phyloP scores from a whole-genome alignment of 2,113 vertebrate species.

The Upupa epops region DNA sequence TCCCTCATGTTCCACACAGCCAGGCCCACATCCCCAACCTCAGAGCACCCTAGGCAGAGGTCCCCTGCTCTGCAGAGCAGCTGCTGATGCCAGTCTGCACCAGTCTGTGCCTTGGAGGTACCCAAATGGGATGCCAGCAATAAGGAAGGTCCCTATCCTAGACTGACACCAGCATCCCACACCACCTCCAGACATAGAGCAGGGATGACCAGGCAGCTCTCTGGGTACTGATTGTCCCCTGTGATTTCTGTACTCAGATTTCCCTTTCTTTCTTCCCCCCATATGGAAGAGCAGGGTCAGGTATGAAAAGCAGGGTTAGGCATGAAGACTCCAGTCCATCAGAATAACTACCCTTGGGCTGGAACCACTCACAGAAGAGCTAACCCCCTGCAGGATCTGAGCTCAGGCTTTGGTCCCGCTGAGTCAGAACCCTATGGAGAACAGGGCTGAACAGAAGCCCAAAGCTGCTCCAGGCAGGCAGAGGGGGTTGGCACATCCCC shows the following conservation, averaged over 20 bases:
- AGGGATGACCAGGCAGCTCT: neutral
- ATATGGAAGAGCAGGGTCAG: neutral
- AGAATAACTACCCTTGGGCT: neutral
- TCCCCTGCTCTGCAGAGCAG: neutral
- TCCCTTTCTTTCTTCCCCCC: too few relatives aligned
- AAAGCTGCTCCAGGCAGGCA: neutral
- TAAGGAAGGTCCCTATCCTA: neutral
- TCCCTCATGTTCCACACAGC: too few relatives aligned
- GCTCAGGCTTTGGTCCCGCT: neutral
- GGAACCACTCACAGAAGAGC: neutral
- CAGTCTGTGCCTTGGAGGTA: neutral
- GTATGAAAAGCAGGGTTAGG: neutral
- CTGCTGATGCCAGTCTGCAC: neutral
- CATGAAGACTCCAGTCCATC: neutral
- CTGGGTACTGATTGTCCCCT: neutral
- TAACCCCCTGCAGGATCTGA: neutral
- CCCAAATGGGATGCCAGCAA: neutral
- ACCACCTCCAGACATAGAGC: neutral
- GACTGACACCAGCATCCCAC: neutral
- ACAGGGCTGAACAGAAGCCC: neutral
- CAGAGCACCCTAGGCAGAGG: neutral
- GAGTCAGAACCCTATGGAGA: neutral
- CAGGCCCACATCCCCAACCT: neutral
- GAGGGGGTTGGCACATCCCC: neutral
- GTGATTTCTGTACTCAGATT: neutral